Conservation (phyloP, 2,113 vertebrate species). For the Chaetorhynchus papuensis region DNA sequence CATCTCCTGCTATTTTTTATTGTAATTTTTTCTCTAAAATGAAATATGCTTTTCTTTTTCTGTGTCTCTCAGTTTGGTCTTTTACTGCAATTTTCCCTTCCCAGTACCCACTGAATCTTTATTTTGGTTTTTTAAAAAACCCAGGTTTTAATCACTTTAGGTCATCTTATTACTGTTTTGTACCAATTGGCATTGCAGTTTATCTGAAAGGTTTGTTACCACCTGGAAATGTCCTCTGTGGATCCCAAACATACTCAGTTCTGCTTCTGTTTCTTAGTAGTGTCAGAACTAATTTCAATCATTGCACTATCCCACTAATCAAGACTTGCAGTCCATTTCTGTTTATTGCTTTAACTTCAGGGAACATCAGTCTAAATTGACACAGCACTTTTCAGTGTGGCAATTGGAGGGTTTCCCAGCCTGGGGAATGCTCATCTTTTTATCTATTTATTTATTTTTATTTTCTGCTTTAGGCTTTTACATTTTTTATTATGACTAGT, state of each 20-base stretch:
- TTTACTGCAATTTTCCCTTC: background rate
- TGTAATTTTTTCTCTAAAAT: background rate
- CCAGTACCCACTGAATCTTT: background rate
- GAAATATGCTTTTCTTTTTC: background rate
- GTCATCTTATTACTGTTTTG: background rate
- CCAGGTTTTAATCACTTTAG: background rate
- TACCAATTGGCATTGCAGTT: background rate
- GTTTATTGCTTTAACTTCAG: background rate
- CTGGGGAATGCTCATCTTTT: background rate
- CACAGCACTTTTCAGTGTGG: background rate
- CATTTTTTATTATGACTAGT: background rate
- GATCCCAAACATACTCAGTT: background rate
- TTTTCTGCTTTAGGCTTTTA: background rate
- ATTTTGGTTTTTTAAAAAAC: background rate
- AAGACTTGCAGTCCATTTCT: background rate
- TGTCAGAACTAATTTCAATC: background rate
- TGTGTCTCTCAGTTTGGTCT: background rate
- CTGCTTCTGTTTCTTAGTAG: background rate
- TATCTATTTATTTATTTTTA: background rate
- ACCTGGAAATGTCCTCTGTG: background rate
- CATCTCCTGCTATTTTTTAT: background rate
- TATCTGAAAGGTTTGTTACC: background rate
- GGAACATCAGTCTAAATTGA: background rate
- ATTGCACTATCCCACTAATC: background rate
- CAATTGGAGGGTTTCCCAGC: background rate